Evolutionary conservation across 2,113 vertebrate genomes (phyloP).

Genomic region (Megaceryle maxima): DNA sequence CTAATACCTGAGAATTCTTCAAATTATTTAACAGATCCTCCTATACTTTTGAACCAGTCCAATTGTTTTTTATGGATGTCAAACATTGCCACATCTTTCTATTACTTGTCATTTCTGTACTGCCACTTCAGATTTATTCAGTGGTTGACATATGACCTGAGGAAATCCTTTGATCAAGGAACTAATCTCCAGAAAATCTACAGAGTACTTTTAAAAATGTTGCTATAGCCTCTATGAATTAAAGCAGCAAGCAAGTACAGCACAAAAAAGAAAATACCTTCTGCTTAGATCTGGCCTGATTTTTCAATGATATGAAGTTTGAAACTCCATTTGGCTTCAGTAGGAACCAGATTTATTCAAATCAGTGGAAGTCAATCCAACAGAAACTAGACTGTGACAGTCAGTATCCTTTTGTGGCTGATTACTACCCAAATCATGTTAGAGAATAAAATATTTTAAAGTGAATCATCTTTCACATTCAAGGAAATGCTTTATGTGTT

Average conservation of each 20-base stretch:
- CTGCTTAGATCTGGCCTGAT: neutral
- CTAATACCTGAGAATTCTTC: neutral
- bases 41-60: neutral
- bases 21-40: neutral
- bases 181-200: neutral
- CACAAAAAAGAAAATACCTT: neutral
- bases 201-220: neutral
- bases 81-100: neutral
- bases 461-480: neutral
- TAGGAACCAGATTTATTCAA: neutral
- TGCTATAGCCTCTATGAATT: neutral
- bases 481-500: neutral
- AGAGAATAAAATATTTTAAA: constrained; percentile 18
- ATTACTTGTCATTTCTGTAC: neutral
- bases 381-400: neutral
- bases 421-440: neutral
- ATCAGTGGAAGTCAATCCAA: neutral
- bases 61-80: neutral
- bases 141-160: neutral
- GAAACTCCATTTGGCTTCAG: neutral
- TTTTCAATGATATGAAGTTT: neutral
- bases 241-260: neutral
- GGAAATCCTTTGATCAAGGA: neutral
- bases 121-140: neutral
- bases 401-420: neutral